Evolutionary conservation across 2,888 invertebrate genomes (phyloP), one percentile per base, ranked within the genome.

Genomic region (Lasioglossum lativentre): DNA sequence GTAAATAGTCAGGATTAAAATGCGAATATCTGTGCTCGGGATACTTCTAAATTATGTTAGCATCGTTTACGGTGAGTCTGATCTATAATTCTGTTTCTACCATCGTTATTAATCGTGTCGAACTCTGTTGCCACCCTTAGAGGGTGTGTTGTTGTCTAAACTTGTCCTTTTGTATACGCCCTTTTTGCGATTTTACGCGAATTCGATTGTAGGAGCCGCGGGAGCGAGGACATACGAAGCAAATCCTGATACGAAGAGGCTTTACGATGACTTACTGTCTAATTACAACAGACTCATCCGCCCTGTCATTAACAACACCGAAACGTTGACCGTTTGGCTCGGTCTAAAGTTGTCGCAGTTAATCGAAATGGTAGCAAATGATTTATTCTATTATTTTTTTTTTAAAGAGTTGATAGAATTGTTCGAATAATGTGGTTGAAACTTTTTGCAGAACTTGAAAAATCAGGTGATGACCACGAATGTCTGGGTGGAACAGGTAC

Each of bases 381-480:
- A 38, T 59, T 42, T 12, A n/a, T 12, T 40, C 19, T 10, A 23
- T 10, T 38, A 23, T 4, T 14, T 14, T 27, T 30, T 68, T 4
- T 23, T 38, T 0, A 3, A 12, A 66, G 8, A 19, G 8, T 19
- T 8, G 10, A 34, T 19, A 34, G 34, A 34, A 34, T 66, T 19
- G 23, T 34, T 23, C 0, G 68, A 23, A 1, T 40, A 68, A 40
- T n/a, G 1, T 38, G 12, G n/a, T 23, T 47, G 14, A 73, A 27
- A 45, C 34, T 75, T 10, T 88, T 92, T 91, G 4, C 91, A 95
- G 95, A 99, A 98, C 94, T 94, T 99, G 85, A 98, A 98, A 95
- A 98, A 98, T 95, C 98, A 99, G 95, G 98, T 99, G 86, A 98
- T 99, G 98, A 98, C 98, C 0, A 98, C 98, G 0, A 99, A 98